phyloP scores from a whole-genome alignment of 2,113 vertebrate species.

The Monopterus albus region DNA sequence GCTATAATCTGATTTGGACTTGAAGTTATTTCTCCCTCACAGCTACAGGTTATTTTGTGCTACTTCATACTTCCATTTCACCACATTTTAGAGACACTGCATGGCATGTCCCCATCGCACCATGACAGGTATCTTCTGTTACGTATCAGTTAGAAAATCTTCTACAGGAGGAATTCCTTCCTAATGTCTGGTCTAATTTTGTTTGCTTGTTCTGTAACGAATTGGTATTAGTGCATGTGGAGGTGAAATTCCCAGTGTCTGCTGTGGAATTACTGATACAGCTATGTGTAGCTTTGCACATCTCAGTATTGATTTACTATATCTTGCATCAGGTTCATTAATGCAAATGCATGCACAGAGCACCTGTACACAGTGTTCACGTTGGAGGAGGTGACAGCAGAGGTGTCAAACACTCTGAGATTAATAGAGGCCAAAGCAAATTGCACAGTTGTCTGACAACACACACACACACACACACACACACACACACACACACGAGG shows the following conservation, averaged over 20 bases:
- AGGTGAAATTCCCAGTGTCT: neutral
- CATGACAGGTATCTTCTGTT: conserved; percentile 35
- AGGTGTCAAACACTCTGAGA: conserved; percentile 29
- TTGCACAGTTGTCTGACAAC: conserved; percentile 28
- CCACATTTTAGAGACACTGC: too few relatives aligned
- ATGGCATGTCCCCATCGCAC: conserved; percentile 34
- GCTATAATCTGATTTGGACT: conserved; percentile 53
- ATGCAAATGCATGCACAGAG: conserved; percentile 67
- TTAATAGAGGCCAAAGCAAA: conserved; percentile 7
- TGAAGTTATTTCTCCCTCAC: conserved; percentile 31
- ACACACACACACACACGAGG: too few relatives aligned
- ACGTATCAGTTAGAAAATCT: conserved; percentile 47
- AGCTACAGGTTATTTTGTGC: conserved; percentile 53
- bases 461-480: too few relatives aligned
- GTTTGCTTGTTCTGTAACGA: conserved; percentile 28
- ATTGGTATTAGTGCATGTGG: conserved; percentile 10
- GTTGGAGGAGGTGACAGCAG: conserved; percentile 31
- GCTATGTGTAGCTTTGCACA: neutral
- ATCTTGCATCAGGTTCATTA: conserved; percentile 30
- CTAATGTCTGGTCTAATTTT: conserved; percentile 25
- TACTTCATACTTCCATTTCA: too few relatives aligned
- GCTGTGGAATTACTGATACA: conserved; percentile 7
- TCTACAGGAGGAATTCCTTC: conserved; percentile 13
- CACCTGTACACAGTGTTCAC: conserved; percentile 35
- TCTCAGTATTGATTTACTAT: conserved; percentile 53